A percentile compares a stretch with the other conserved stretches of the same genome.
Conservation (phyloP, 2,797 vertebrate genomes). For the Sardinella longiceps region DNA sequence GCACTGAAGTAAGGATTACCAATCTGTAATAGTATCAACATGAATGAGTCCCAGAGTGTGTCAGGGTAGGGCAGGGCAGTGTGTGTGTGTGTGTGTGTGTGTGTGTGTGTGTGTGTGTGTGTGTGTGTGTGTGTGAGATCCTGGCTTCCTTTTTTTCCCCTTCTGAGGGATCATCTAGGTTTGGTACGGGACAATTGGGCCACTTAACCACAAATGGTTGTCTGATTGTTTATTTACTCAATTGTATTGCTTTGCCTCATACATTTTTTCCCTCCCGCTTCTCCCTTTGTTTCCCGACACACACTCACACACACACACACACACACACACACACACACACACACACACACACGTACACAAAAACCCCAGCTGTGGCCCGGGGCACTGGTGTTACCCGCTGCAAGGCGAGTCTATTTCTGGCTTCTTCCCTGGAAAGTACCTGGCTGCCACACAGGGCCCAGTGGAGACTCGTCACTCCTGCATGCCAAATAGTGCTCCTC, state of each 20-base stretch:
- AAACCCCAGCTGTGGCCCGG: conserved; percentile 35
- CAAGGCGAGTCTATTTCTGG: conserved; percentile 37
- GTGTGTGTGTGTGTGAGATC: not conserved
- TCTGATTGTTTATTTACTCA: not conserved
- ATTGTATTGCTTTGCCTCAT: not conserved
- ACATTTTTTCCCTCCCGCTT: not conserved
- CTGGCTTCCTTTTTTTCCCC: not conserved
- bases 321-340: not conserved
- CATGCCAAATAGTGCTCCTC: conserved; percentile 7
- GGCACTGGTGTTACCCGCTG: conserved; percentile 36
- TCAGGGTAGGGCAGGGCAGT: not conserved
- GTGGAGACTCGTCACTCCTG: not conserved
- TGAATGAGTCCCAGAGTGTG: not conserved
- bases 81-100: not conserved
- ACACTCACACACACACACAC: conserved; percentile 10
- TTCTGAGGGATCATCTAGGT: not conserved
- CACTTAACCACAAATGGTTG: not conserved
- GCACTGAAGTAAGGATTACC: not conserved
- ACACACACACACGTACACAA: not conserved
- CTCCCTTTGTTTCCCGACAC: not conserved
- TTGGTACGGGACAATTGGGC: not conserved
- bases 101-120: not conserved
- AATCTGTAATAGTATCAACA: not conserved
- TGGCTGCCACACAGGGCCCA: conserved; percentile 14
- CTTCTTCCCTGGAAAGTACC: conserved; percentile 30